phyloP scores from a whole-genome alignment of 2,888 invertebrate species.

The Meiosimyza decipiens region DNA sequence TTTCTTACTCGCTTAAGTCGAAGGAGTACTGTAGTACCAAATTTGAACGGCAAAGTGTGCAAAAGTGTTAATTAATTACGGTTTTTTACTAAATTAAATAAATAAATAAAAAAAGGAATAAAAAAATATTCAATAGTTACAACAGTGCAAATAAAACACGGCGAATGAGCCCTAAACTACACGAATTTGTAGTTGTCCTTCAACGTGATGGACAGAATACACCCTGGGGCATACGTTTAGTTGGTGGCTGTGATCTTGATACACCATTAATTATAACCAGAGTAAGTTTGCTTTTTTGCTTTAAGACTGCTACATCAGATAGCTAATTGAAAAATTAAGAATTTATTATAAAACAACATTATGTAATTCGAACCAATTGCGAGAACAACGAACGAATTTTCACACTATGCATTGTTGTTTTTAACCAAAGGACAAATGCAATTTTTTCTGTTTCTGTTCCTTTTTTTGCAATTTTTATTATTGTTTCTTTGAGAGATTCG shows the following conservation, averaged over 20 bases:
- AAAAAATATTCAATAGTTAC: not conserved
- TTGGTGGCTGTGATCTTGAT: conserved; percentile 87
- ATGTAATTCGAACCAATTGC: conserved; percentile 25
- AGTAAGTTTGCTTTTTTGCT: conserved; percentile 70
- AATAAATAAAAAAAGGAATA: not conserved
- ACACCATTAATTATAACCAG: conserved; percentile 89
- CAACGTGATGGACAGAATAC: conserved; percentile 77
- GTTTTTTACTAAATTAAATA: not conserved
- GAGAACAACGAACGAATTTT: not conserved
- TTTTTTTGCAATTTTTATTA: conserved; percentile 9
- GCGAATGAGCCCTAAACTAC: conserved; percentile 71
- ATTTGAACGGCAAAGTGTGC: too few species aligned
- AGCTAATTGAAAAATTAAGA: too few species aligned
- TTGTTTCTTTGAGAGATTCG: not conserved
- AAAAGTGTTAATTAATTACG: not conserved
- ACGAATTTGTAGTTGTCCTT: conserved; percentile 80
- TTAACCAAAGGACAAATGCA: conserved; percentile 15
- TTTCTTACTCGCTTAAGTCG: too few species aligned
- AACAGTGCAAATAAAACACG: conserved; percentile 13
- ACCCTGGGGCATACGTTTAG: conserved; percentile 88
- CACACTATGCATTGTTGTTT: not conserved
- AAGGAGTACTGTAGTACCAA: too few species aligned
- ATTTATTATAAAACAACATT: not conserved
- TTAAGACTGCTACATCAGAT: too few species aligned
- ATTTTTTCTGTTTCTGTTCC: not conserved